phyloP scores from a whole-genome alignment of 2,113 vertebrate species.

The Fregetta grallaria region DNA sequence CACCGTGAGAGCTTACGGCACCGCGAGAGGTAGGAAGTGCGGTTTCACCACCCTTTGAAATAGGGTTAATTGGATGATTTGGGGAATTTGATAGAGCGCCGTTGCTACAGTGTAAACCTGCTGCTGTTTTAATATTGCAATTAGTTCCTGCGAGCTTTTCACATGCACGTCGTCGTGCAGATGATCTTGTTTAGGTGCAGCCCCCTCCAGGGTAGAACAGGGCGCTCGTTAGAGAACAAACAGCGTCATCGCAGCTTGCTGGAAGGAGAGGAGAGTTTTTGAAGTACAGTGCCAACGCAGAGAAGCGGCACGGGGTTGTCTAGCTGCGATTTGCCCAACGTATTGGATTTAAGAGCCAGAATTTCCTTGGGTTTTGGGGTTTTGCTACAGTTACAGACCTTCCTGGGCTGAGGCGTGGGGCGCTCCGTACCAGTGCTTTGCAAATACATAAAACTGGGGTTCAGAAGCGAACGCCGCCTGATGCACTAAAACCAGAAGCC shows the following conservation, averaged over 20 bases:
- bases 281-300: neutral
- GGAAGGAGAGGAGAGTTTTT: neutral
- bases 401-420: neutral
- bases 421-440: accelerated
- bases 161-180: neutral
- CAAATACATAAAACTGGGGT: neutral
- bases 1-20: no score
- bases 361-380: neutral
- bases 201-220: neutral
- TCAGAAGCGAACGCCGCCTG: neutral
- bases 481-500: neutral
- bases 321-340: neutral
- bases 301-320: no score
- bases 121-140: neutral
- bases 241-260: no score
- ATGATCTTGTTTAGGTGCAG: neutral
- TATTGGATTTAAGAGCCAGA: neutral
- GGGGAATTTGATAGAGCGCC: neutral
- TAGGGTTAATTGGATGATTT: neutral
- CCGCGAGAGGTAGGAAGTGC: neutral
- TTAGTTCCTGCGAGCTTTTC: neutral
- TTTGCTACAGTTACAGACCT: neutral
- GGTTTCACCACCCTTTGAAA: neutral
- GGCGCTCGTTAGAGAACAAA: neutral
- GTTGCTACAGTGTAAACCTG: neutral